A percentile compares a stretch with the other conserved stretches of the same genome.
Conservation (phyloP, 2,888 invertebrate species). For the Therioaphis trifolii region DNA sequence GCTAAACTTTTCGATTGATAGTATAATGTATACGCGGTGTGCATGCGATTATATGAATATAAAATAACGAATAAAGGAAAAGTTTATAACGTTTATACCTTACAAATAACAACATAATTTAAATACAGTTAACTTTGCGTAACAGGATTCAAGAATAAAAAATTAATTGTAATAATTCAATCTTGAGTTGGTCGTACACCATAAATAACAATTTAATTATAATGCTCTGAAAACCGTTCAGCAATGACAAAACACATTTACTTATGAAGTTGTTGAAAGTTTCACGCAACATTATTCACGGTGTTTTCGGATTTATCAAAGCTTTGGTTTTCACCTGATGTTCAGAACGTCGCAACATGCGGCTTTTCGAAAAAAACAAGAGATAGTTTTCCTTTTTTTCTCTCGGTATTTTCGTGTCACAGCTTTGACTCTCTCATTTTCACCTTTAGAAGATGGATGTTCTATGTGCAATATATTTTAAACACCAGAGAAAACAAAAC, state of each 20-base stretch:
- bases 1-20: slow-evolving; percentile 11
- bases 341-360: neutral
- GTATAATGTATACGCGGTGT: neutral
- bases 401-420: neutral
- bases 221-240: neutral
- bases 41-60: neutral
- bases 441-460: slow-evolving; percentile 16
- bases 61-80: slow-evolving; percentile 11
- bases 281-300: slow-evolving; percentile 12
- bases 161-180: slow-evolving; percentile 10
- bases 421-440: neutral
- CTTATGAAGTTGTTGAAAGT: slow-evolving; percentile 37
- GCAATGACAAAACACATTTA: slow-evolving; percentile 30
- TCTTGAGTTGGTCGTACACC: neutral
- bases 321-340: slow-evolving; percentile 14
- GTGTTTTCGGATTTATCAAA: neutral
- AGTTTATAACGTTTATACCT: neutral
- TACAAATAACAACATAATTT: neutral
- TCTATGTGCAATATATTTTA: slow-evolving; percentile 2
- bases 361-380: neutral
- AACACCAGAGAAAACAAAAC: neutral
- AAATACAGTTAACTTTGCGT: neutral
- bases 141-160: neutral
- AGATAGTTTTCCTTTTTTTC: neutral
- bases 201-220: slow-evolving; percentile 22